Percentiles rank a stretch among this genome's conserved stretches.
Conservation (phyloP, 2,888 invertebrate species). For the Entomobrya multifasciata region DNA sequence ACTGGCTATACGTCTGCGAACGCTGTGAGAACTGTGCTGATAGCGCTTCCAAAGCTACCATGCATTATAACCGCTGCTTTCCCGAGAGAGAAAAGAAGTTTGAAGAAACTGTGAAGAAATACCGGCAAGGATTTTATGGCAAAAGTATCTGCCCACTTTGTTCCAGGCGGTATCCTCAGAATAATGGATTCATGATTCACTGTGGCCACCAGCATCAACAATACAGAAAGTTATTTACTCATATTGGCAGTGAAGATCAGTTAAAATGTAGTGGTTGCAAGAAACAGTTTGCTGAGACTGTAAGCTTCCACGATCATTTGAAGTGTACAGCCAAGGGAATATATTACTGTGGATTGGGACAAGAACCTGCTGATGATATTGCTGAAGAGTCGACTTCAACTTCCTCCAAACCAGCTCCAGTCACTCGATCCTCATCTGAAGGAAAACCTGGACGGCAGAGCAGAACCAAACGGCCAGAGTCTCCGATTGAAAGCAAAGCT, state of each 20-base stretch:
- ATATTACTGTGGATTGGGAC: constrained; percentile 46
- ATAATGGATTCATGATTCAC: constrained; percentile 77
- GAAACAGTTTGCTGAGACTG: constrained; percentile 68
- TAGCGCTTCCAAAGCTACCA: constrained; percentile 73
- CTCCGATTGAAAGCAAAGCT: constrained; percentile 63
- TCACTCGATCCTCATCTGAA: constrained; percentile 20
- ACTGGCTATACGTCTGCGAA: constrained; percentile 79
- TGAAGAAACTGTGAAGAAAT: constrained; percentile 76
- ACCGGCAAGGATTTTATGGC: constrained; percentile 79
- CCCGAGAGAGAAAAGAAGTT: constrained; percentile 68
- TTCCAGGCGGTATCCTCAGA: constrained; percentile 74
- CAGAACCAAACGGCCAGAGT: constrained; percentile 37
- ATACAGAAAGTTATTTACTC: constrained; percentile 72
- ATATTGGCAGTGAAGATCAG: constrained; percentile 72
- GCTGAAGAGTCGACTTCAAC: constrained; percentile 15
- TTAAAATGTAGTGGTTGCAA: constrained; percentile 75
- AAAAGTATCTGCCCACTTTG: constrained; percentile 77
- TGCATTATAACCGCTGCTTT: constrained; percentile 75
- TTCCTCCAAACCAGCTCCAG: constrained; percentile 23
- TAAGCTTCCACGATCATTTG: constrained; percentile 74
- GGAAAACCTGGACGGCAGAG: not conserved
- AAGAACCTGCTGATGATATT: too few species aligned
- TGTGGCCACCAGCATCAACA: constrained; percentile 77
- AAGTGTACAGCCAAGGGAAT: not conserved
- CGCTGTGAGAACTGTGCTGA: constrained; percentile 76